A percentile compares a stretch with the other conserved stretches of the same genome.
Conservation (phyloP, 2,797 vertebrate species). For the Acrocephalus scirpaceus region DNA sequence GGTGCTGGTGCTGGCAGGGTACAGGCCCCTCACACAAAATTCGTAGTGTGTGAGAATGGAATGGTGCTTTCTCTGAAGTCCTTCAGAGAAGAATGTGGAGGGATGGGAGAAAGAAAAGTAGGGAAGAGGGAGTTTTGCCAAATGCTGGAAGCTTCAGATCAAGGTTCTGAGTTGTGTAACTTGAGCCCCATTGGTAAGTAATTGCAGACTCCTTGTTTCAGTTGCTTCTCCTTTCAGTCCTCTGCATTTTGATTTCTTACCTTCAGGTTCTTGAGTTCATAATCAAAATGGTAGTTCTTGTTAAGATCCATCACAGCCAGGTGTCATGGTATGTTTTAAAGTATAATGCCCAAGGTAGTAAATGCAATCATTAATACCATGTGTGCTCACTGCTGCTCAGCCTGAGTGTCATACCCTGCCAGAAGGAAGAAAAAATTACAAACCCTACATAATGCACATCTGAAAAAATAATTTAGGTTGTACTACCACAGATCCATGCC, state of each 20-base stretch:
- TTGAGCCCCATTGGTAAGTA: not conserved
- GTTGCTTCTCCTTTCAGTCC: not conserved
- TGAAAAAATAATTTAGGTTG: not conserved
- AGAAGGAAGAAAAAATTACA: not conserved
- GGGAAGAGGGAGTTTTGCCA: not conserved
- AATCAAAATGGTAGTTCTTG: not conserved
- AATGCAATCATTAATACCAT: not conserved
- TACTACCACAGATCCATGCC: not conserved
- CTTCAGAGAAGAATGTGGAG: not conserved
- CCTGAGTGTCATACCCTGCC: not conserved
- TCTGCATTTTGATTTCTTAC: not conserved
- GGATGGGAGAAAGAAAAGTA: not conserved
- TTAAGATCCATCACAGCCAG: not conserved
- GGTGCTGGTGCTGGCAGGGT: not conserved
- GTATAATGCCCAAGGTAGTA: not conserved
- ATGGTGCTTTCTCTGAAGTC: not conserved
- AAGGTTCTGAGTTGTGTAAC: not conserved
- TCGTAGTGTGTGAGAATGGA: not conserved
- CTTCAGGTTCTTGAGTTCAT: not conserved
- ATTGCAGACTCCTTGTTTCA: not conserved
- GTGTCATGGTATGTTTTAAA: not conserved
- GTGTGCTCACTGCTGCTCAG: not conserved
- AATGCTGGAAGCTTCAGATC: not conserved
- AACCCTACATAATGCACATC: not conserved
- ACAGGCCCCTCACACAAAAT: not conserved